These are phyloP conservation scores for Pachyseris speciosa DNA, from an alignment of 64 coral and sea anemone species.

Conservation along the genomic window DNA sequence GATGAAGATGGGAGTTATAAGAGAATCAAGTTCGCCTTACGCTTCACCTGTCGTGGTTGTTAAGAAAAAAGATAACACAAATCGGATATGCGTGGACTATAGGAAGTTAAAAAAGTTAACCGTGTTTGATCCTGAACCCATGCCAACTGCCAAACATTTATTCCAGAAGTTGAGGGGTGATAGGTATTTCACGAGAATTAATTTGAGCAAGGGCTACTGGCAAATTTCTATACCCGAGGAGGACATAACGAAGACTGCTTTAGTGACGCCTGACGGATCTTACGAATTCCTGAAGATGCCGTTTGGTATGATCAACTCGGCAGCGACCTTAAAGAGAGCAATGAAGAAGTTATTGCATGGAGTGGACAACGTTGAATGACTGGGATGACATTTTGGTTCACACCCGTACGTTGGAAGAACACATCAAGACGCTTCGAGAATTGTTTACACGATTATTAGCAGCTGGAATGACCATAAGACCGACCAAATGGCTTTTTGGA, in stretches of 20 bases:
- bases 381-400: slow-evolving; percentile 50
- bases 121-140: slow-evolving; percentile 28
- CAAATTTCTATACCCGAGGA: slow-evolving; percentile 37
- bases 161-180: slow-evolving; percentile 22
- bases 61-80: slow-evolving; percentile 37
- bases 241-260: slow-evolving; percentile 38
- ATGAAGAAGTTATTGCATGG: slow-evolving; percentile 3
- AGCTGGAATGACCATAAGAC: slow-evolving; percentile 24
- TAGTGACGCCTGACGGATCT: slow-evolving; percentile 10
- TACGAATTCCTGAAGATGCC: slow-evolving; percentile 60
- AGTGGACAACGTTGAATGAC: slow-evolving; percentile 32
- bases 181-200: slow-evolving; percentile 34
- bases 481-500: slow-evolving; percentile 19
- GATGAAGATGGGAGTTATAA: slow-evolving; percentile 51
- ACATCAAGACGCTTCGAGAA: neutral
- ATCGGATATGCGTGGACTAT: slow-evolving; percentile 53
- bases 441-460: neutral
- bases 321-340: neutral
- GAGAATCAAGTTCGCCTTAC: slow-evolving; percentile 12
- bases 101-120: slow-evolving; percentile 55
- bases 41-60: slow-evolving; percentile 37
- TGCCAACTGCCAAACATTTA: slow-evolving; percentile 15
- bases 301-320: slow-evolving; percentile 36
- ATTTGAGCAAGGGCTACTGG: slow-evolving; percentile 72
- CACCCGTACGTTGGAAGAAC: slow-evolving; percentile 14